Base-by-base conservation (phyloP, 2,888 invertebrate species). In the Drosophila ustulata region DNA sequence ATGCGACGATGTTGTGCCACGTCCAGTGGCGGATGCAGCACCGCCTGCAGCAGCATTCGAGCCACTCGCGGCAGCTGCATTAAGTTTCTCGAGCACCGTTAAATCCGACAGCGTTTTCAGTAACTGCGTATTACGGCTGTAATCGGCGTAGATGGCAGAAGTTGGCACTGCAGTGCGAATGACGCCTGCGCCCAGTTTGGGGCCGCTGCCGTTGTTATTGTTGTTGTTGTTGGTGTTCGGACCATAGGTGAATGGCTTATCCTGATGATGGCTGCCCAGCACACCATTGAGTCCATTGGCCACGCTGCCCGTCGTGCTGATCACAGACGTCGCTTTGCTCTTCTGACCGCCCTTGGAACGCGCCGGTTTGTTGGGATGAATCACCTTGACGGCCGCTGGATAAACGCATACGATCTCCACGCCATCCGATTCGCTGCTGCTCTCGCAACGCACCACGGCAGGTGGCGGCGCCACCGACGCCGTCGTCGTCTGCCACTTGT, bases 341-440 rank as follows among this genome's bases (percentile, higher is more conserved):
- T 73, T 73, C 34, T 66, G 72, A 41, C 56, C 79, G 3, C 63
- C 53, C 65, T 82, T 85, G 23, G 51, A 37, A 5, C 37, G 37
- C 4, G 37, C n/a, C 3, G 65, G 52, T 62, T 82, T 85, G 26
- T 75, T 75, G 34, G 53, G 62, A 9, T 46, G 61, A 52, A 55
- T 8, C 18, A 46, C 52, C 61, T 66, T 82, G 26, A 50, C 18
- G 2, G 79, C 67, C 0, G 89, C 88, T 3, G 90, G 91, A 76
- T 84, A 92, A 4, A 91, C 89, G 3, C 91, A 91, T 23, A 92
- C 90, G 56, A 92, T 90, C 78, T 92, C 92, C 3, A 92, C 92
- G 30, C 92, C 90, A 68, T 92, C 92, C 13, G 92, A 92, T 50
- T 91, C 92, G 57, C 92, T 92, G 68, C 91, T 91, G 58, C 90